phyloP scores from a whole-genome alignment of 1,140 invertebrate species.

The Ceratitis capitata region DNA sequence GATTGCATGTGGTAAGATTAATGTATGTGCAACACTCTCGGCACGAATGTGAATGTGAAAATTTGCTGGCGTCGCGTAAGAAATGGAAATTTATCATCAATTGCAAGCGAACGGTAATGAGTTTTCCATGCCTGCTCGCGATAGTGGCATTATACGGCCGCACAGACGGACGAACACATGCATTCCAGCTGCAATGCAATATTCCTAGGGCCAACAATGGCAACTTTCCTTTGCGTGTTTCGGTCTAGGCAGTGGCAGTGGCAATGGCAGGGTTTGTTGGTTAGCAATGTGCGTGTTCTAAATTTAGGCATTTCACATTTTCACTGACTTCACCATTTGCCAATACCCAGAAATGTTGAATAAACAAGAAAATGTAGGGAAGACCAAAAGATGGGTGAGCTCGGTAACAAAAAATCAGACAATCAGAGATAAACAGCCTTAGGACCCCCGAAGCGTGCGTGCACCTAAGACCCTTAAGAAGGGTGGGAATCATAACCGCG shows the following conservation, averaged over 20 bases:
- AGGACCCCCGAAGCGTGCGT: no score
- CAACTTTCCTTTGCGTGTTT: conserved; percentile 11
- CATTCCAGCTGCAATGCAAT: background rate
- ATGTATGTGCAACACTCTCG: conserved; percentile 11
- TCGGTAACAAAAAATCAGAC: no score
- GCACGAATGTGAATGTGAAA: conserved; percentile 35
- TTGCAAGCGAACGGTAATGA: conserved; percentile 43
- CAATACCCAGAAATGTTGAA: background rate
- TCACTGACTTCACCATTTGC: background rate
- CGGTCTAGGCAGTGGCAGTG: background rate
- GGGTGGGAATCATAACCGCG: no score
- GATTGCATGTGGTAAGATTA: conserved; percentile 34
- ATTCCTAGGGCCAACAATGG: background rate
- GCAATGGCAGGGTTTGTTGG: no score
- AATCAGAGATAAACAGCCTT: no score
- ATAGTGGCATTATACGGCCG: background rate
- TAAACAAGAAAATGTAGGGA: no score
- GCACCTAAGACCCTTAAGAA: no score
- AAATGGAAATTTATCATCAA: conserved; percentile 45
- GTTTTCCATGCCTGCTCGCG: conserved; percentile 43
- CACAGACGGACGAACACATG: background rate
- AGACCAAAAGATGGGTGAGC: no score
- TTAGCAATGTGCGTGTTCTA: background rate
- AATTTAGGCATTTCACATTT: conserved; percentile 22
- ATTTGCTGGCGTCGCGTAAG: conserved; percentile 29